Conservation (phyloP, 2,888 invertebrate species). For the Heliconius charithonia region DNA sequence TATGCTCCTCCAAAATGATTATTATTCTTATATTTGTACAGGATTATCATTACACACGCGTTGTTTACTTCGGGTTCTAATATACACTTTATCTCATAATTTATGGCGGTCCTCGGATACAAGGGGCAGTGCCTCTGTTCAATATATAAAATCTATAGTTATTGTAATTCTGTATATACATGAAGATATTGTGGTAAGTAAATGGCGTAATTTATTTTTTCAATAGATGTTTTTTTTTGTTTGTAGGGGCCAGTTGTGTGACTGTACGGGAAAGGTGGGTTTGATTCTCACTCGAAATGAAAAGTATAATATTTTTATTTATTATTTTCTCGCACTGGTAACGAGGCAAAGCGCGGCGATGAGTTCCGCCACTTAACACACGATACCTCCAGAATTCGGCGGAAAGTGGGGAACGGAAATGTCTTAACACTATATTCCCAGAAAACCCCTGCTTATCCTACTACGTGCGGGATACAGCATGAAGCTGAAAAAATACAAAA, state of each 20-base stretch:
- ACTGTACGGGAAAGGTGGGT: no score
- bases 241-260: no score
- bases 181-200: slow-evolving; percentile 5
- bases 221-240: no score
- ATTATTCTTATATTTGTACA: slow-evolving; percentile 30
- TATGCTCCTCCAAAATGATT: neutral
- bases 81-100: slow-evolving; percentile 45
- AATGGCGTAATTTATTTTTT: neutral
- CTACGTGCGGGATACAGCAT: no score
- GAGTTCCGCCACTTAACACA: no score
- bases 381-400: no score
- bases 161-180: slow-evolving; percentile 19
- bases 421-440: no score
- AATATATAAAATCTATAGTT: slow-evolving; percentile 17
- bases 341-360: neutral
- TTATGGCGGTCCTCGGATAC: slow-evolving; percentile 43
- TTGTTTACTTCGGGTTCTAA: slow-evolving; percentile 42
- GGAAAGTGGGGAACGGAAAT: no score
- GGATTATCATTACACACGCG: slow-evolving; percentile 32
- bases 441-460: no score
- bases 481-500: no score
- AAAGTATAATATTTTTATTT: neutral
- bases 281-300: no score
- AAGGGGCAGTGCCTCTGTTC: slow-evolving; percentile 27
- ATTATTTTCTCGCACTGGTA: neutral